These are phyloP conservation scores for Lucinisca nassula DNA, from an alignment of 2,888 invertebrate species.

Conservation along the genomic window DNA sequence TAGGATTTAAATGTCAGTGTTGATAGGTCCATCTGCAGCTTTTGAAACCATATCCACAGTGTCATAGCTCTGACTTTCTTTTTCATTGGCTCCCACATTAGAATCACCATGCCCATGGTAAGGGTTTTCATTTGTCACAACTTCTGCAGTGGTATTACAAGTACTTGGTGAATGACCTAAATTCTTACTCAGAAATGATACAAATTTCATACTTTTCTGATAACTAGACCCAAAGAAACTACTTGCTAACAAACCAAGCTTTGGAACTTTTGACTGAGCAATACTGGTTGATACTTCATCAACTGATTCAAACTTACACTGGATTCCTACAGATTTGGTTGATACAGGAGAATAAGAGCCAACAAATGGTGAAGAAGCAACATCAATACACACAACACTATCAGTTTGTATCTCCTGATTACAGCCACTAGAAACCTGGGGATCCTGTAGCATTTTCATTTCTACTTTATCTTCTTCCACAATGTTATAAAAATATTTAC, in stretches of 20 bases:
- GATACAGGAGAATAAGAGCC: not conserved
- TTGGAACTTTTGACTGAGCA: not conserved
- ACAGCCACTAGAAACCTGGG: conserved; percentile 15
- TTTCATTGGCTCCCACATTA: no score
- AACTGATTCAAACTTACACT: not conserved
- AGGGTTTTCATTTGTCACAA: not conserved
- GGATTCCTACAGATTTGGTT: not conserved
- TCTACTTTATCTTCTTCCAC: not conserved
- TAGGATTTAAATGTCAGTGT: no score
- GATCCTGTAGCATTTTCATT: not conserved
- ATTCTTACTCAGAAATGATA: not conserved
- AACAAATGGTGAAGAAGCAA: conserved; percentile 13
- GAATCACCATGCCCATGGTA: no score
- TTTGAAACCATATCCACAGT: no score
- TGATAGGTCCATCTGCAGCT: no score
- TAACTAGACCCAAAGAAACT: not conserved
- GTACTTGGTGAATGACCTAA: not conserved
- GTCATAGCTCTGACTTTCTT: no score
- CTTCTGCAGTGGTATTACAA: not conserved
- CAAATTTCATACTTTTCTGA: not conserved
- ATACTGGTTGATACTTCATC: not conserved
- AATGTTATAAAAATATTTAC: not conserved
- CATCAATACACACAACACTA: not conserved
- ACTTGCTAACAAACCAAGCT: not conserved
- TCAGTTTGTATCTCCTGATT: not conserved